phyloP scores from a whole-genome alignment of 2,113 vertebrate genomes.

The Empidonax alnorum region DNA sequence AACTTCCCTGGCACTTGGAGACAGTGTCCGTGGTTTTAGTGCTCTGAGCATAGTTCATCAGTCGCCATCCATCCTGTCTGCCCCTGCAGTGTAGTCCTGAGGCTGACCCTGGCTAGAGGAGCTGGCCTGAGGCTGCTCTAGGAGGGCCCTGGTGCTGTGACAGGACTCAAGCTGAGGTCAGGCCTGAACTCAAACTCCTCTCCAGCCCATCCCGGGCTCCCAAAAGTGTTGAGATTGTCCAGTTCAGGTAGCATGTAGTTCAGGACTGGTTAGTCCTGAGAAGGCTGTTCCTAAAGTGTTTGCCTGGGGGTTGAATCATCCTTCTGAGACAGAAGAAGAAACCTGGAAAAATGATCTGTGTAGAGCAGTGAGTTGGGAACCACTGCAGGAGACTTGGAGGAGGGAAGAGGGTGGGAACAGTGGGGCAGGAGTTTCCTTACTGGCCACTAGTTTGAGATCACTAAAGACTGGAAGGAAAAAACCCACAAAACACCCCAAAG shows the following conservation, averaged over 20 bases:
- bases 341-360: background rate
- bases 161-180: background rate
- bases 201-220: background rate
- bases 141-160: background rate
- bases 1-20: background rate
- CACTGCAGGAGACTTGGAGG: background rate
- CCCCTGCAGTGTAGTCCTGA: background rate
- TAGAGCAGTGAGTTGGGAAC: background rate
- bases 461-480: background rate
- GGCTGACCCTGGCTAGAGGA: background rate
- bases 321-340: background rate
- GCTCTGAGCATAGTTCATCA: background rate
- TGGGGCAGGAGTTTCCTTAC: background rate
- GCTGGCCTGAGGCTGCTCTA: background rate
- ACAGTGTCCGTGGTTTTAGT: background rate
- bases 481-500: background rate
- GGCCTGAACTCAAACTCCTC: background rate
- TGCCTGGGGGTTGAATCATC: background rate
- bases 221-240: background rate
- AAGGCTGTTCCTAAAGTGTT: background rate
- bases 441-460: background rate
- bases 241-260: background rate
- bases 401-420: background rate
- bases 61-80: background rate
- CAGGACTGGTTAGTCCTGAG: background rate